Conservation (phyloP, 53 echinoderm and acorn worm genomes). For the Echinarachnius parma region DNA sequence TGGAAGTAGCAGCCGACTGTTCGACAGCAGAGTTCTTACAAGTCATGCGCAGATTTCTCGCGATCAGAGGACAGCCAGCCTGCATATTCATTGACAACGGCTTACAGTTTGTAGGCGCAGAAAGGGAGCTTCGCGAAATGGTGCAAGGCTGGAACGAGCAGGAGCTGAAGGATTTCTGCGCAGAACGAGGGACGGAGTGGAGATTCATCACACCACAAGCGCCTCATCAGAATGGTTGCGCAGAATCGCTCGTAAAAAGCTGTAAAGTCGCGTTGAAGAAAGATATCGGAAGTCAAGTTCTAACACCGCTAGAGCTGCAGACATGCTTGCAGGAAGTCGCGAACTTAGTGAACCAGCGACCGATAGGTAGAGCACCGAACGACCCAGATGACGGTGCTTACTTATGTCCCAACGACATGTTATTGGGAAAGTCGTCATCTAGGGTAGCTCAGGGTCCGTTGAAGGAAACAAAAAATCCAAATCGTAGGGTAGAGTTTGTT, state of each 20-base stretch:
- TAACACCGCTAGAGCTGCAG: constrained; percentile 59
- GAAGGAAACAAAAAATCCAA: too few relatives aligned
- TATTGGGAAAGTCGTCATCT: too few relatives aligned
- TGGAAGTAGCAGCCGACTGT: constrained; percentile 53
- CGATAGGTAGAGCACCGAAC: too few relatives aligned
- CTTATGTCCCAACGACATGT: too few relatives aligned
- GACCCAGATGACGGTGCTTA: too few relatives aligned
- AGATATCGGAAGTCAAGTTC: constrained; percentile 50
- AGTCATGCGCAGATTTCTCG: constrained; percentile 42
- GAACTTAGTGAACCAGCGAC: too few relatives aligned
- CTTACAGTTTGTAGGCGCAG: constrained; percentile 51
- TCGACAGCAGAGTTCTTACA: constrained; percentile 55
- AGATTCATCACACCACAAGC: constrained; percentile 56
- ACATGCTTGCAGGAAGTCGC: too few relatives aligned
- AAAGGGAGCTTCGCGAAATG: constrained; percentile 49
- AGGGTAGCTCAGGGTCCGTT: too few relatives aligned
- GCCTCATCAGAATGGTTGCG: constrained; percentile 61
- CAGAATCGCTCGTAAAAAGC: constrained; percentile 54
- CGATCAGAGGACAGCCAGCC: constrained; percentile 40
- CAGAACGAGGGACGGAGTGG: constrained; percentile 43
- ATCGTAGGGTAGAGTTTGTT: constrained; percentile 55
- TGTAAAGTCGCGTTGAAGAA: constrained; percentile 57
- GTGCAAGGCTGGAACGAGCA: constrained; percentile 36
- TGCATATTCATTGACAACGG: constrained; percentile 45
- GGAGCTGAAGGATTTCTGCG: constrained; percentile 48